Evolutionary conservation across 2,888 invertebrate species (phyloP).

Genomic region (Choreutis nemorana): DNA sequence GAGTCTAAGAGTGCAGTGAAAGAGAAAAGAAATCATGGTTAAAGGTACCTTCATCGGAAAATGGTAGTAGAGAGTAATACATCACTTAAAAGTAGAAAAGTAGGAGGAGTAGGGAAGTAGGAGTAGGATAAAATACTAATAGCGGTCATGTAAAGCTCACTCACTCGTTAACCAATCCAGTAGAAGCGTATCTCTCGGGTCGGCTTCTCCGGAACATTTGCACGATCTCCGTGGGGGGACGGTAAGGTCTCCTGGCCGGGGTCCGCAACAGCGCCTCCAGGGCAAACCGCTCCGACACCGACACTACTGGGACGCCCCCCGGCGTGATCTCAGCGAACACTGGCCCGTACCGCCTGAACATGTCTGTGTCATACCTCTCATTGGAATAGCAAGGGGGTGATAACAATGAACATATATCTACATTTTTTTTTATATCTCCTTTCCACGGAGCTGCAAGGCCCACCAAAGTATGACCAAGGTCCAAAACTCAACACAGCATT

Average conservation of each 20-base stretch:
- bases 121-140: too few species aligned
- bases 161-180: conserved; percentile 86
- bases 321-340: conserved; percentile 82
- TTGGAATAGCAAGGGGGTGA: conserved; percentile 34
- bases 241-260: conserved; percentile 76
- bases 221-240: conserved; percentile 85
- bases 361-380: conserved; percentile 65
- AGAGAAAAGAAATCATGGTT: not conserved
- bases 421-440: too few species aligned
- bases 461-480: too few species aligned
- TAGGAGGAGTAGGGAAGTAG: too few species aligned
- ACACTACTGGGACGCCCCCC: conserved; percentile 75
- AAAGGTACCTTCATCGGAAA: not conserved
- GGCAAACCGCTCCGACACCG: conserved; percentile 73
- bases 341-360: conserved; percentile 76
- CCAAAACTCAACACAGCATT: too few species aligned
- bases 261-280: conserved; percentile 80
- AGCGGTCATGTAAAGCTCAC: too few species aligned
- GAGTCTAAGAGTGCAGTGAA: not conserved
- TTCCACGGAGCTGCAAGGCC: too few species aligned
- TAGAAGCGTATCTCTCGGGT: conserved; percentile 82
- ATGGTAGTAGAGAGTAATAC: too few species aligned
- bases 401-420: too few species aligned
- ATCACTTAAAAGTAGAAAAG: too few species aligned
- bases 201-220: conserved; percentile 76